Percentiles rank a stretch among this genome's conserved stretches.
phyloP scores from a whole-genome alignment of 2,888 invertebrate genomes.

The Sinohyriopsis cumingii region DNA sequence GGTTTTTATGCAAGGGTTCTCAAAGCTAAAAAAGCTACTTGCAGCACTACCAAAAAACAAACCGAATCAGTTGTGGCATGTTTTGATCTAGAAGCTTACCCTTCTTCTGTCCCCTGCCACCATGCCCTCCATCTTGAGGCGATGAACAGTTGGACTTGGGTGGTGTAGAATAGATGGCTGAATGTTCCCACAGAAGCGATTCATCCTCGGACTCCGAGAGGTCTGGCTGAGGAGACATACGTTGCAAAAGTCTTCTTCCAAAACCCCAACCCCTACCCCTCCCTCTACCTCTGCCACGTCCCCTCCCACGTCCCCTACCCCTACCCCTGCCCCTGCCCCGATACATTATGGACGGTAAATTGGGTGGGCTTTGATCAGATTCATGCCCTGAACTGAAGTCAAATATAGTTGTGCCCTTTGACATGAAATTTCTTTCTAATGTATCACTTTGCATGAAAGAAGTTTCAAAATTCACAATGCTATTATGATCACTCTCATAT shows the following conservation, averaged over 20 bases:
- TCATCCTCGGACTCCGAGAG: constrained; percentile 29
- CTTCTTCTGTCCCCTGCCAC: constrained; percentile 29
- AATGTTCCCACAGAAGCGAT: constrained; percentile 30
- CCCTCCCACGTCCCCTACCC: constrained; percentile 40
- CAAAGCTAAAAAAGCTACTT: too few species aligned
- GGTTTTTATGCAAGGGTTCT: too few species aligned
- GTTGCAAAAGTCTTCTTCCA: constrained; percentile 12
- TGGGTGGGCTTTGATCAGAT: neutral
- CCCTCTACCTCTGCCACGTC: constrained; percentile 34
- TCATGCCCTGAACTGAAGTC: too few species aligned
- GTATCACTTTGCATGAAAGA: neutral
- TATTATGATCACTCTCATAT: neutral
- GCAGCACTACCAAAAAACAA: too few species aligned
- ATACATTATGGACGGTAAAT: constrained; percentile 12
- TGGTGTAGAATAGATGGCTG: constrained; percentile 33
- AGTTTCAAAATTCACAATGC: constrained; percentile 3
- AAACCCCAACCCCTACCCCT: constrained; percentile 40
- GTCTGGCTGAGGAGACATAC: constrained; percentile 3
- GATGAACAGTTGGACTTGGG: constrained; percentile 7
- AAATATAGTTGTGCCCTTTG: neutral
- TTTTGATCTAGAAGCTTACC: constrained; percentile 29
- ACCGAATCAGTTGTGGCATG: too few species aligned
- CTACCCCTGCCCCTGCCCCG: constrained; percentile 16
- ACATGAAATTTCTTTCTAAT: neutral
- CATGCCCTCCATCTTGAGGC: constrained; percentile 10